Conservation (phyloP, 2,797 vertebrate genomes). For the Antennarius maculatus region DNA sequence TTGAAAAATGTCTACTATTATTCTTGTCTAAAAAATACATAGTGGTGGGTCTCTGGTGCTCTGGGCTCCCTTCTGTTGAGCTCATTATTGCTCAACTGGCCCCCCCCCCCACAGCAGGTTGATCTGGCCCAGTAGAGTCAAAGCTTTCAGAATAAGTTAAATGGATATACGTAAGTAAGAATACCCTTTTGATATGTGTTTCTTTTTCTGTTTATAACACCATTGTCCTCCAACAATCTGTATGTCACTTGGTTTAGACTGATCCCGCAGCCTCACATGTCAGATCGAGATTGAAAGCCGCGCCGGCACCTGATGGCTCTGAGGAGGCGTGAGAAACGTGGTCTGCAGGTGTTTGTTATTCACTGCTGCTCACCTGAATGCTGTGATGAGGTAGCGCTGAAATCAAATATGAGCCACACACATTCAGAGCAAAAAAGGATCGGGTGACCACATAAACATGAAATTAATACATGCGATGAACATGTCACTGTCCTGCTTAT, state of each 20-base stretch:
- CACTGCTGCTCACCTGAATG: slow-evolving; percentile 27
- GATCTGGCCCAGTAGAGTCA: not conserved
- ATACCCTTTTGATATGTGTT: slow-evolving; percentile 8
- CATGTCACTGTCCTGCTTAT: slow-evolving; percentile 50
- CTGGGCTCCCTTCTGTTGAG: not conserved
- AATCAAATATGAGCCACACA: slow-evolving; percentile 68
- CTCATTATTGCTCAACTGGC: not conserved
- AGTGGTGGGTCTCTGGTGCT: not conserved
- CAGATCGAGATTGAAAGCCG: slow-evolving; percentile 15
- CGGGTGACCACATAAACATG: slow-evolving; percentile 52
- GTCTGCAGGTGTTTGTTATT: slow-evolving; percentile 42
- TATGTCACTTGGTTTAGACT: slow-evolving; percentile 27
- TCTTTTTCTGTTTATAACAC: not conserved
- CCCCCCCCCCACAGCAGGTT: not conserved
- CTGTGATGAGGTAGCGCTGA: slow-evolving; percentile 61
- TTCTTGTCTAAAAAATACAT: not conserved
- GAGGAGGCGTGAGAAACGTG: slow-evolving; percentile 28
- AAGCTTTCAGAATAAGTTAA: slow-evolving; percentile 1
- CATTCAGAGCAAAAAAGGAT: slow-evolving; percentile 63
- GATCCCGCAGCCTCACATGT: slow-evolving; percentile 48
- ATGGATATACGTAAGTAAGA: not conserved
- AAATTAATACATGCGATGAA: slow-evolving; percentile 62
- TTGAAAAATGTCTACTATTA: not conserved
- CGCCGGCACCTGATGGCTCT: not conserved
- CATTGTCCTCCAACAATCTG: slow-evolving; percentile 4